Base-by-base conservation (phyloP, 2,888 invertebrate genomes). In the Xylota sylvarum region DNA sequence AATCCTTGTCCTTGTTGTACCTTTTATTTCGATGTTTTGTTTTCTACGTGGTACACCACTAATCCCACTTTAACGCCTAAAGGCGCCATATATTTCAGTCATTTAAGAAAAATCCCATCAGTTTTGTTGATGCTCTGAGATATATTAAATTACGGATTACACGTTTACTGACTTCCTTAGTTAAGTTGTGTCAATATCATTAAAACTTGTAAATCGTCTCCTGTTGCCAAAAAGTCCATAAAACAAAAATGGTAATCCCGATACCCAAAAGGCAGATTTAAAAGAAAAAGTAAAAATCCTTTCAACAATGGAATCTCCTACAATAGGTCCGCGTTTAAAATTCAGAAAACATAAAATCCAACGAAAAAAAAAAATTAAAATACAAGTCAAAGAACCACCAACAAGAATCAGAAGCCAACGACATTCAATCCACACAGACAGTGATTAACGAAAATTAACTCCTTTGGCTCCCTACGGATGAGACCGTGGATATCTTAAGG, bases 401-500 rank as follows among this genome's bases (percentile, higher is more conserved):
- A 52, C n/a, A 58, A 32, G 58, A 73, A 77, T 76, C 85, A 85
- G 85, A 65, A 85, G 85, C 76, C 70, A 81, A 81, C 81, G 85
- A 87, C 87, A 83, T 87, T 79, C 87, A 87, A 78, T 83, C 78
- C 83, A 60, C 70, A 79, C 79, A 83, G 78, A 83, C 82, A 83
- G 83, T 87, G 87, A 87, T 87, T 87, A 87, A 79, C 83, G 83
- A 87, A 87, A 87, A 87, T 83, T 83, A 87, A 83, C 87, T 87
- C 87, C 87, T 78, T 74, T 69, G 73, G 77, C 76, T 76, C 14
- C 69, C 56, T 78, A 62, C 6, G 85, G 85, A 81, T 86, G 86
- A 86, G 76, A 69, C 67, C 43, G 78, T 55, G 86, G 86, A 86
- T 86, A 86, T 82, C 86, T 86, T 86, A 78, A 86, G 86, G 86